Evolutionary conservation across 2,888 invertebrate genomes (phyloP).

Genomic region (Xanthostigma xanthostigma): DNA sequence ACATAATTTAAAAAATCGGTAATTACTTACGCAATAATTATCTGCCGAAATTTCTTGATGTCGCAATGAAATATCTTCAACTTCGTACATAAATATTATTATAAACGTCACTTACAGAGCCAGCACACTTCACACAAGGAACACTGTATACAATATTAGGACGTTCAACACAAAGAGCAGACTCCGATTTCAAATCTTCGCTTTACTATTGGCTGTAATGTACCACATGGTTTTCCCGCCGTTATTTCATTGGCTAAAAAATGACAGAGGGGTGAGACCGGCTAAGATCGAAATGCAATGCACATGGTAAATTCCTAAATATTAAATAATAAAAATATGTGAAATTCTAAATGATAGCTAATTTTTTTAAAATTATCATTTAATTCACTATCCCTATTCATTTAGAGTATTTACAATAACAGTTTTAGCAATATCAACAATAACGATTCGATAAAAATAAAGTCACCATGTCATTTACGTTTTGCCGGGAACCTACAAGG

Average conservation of each 20-base stretch:
- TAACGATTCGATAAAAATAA: too few relatives aligned
- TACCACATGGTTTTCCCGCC: conserved; percentile 29
- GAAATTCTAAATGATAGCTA: too few relatives aligned
- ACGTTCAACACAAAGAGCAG: conserved; percentile 25
- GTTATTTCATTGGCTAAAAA: conserved; percentile 21
- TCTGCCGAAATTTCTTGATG: conserved; percentile 48
- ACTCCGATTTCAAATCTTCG: conserved; percentile 31
- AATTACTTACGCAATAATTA: conserved; percentile 52
- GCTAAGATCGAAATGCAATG: conserved; percentile 3
- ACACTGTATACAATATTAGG: conserved; percentile 28
- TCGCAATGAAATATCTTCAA: conserved; percentile 52
- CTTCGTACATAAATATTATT: conserved; percentile 42
- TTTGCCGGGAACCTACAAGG: too few relatives aligned
- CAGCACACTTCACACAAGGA: conserved; percentile 26
- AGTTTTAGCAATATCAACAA: too few relatives aligned
- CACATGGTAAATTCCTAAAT: conserved; percentile 2
- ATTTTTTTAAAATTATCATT: too few relatives aligned
- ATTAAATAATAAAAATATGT: too few relatives aligned
- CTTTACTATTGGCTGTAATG: conserved; percentile 22
- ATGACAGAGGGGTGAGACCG: conserved; percentile 6
- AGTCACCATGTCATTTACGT: too few relatives aligned
- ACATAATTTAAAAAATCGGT: conserved; percentile 16
- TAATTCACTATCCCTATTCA: too few relatives aligned
- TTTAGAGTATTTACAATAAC: too few relatives aligned
- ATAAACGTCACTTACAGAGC: conserved; percentile 27